Base-by-base conservation (phyloP, 2,797 vertebrate genomes). In the Tapera naevia region DNA sequence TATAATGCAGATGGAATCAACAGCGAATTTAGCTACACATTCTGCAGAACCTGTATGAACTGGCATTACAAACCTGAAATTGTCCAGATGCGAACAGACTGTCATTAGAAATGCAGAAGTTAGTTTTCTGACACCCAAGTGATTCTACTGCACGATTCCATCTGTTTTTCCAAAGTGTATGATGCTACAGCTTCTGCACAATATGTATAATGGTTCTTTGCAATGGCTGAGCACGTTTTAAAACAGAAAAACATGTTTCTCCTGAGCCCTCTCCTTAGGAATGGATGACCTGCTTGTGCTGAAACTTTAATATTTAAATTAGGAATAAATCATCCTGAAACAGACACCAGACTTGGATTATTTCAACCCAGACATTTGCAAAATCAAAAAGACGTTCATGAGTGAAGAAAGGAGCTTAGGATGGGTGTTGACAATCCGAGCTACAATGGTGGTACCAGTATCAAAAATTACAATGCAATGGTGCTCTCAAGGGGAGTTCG, bases 241-340 rank as follows among this genome's bases (percentile, higher is more conserved):
- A 93, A 56, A 61, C 33, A 91, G 45, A 91, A 76, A 81, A 94
- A 82, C 41, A 16, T 92, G 89, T 91, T 92, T 80, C 60, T 85
- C 33, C 9, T 56, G 48, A 71, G 70, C 24, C 13, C 3, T 33
- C 54, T 90, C 25, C 37, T 41, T 81, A 66, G 91, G 37, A 90
- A 85, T 57, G 32, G 43, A 76, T 94, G 71, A 54, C 71, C 11
- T 86, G 28, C 60, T 88, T 88, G 64, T 93, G 64, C 64, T 89
- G 62, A 92, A 93, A 86, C 33, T 82, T 87, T 30, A 70, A 74
- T 81, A 58, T 71, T 88, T 64, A 64, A 89, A 93, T 95, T 76
- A 72, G 35, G 54, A 92, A 58, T 41, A 86, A 87, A 85, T 94
- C 22, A 83, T 87, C 69, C 65, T 83, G 64, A 89, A 92, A 87